Evolutionary conservation across 2,797 vertebrate species (phyloP).

Genomic region (Centroberyx gerrardi): DNA sequence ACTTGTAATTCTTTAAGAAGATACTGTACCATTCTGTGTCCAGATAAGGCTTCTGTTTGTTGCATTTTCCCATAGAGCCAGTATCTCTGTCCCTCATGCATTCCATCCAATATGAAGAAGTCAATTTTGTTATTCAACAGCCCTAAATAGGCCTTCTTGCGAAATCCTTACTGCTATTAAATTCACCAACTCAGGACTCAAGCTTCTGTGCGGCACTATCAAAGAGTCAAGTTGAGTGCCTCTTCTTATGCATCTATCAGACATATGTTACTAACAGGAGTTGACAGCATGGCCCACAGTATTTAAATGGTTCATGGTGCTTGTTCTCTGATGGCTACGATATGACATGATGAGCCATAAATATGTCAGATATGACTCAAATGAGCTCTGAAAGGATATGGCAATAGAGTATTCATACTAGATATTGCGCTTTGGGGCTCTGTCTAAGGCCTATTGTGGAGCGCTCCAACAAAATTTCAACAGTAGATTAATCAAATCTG

Average conservation of each 20-base stretch:
- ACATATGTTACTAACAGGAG: slow-evolving; percentile 79
- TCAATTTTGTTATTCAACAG: slow-evolving; percentile 43
- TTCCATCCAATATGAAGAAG: slow-evolving; percentile 48
- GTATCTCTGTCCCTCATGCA: slow-evolving; percentile 33
- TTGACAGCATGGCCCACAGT: slow-evolving; percentile 85
- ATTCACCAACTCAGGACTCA: slow-evolving; percentile 38
- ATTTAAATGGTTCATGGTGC: slow-evolving; percentile 84
- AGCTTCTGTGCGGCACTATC: slow-evolving; percentile 46
- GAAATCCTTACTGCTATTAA: slow-evolving; percentile 41
- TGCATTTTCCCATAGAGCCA: slow-evolving; percentile 34
- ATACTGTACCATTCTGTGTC: slow-evolving; percentile 52
- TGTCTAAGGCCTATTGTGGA: slow-evolving; percentile 70
- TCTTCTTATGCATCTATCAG: slow-evolving; percentile 76
- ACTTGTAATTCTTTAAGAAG: slow-evolving; percentile 66
- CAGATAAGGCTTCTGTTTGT: slow-evolving; percentile 60
- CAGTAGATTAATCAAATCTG: slow-evolving; percentile 80
- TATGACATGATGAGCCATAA: slow-evolving; percentile 84
- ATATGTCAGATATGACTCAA: slow-evolving; percentile 84
- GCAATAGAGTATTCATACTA: slow-evolving; percentile 72
- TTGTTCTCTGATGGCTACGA: slow-evolving; percentile 80
- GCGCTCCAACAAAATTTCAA: slow-evolving; percentile 66
- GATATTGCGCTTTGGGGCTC: slow-evolving; percentile 72
- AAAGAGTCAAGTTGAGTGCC: slow-evolving; percentile 76
- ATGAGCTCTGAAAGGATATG: slow-evolving; percentile 79
- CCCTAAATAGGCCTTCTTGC: slow-evolving; percentile 53